A percentile compares a stretch with the other conserved stretches of the same genome.
These are phyloP conservation scores for Xestia c-nigrum DNA, from an alignment of 2,888 invertebrate genomes.

Conservation along the genomic window DNA sequence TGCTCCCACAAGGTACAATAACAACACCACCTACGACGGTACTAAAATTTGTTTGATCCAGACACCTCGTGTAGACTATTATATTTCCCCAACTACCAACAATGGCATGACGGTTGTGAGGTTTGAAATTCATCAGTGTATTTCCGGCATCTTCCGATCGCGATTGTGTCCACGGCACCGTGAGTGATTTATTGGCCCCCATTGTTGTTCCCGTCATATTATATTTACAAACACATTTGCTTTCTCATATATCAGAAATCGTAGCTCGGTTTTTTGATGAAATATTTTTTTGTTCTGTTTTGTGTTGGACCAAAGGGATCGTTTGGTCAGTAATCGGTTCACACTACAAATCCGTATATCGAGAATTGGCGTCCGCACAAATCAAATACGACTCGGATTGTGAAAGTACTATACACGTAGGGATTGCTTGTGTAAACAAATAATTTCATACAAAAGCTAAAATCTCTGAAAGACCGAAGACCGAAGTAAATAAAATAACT, in stretches of 20 bases:
- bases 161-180: conserved; percentile 70
- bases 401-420: conserved; percentile 10
- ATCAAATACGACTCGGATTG: conserved; percentile 49
- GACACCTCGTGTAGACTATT: conserved; percentile 50
- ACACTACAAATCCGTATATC: conserved; percentile 54
- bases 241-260: conserved; percentile 67
- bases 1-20: conserved; percentile 15
- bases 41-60: conserved; percentile 42
- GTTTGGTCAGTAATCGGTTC: conserved; percentile 56
- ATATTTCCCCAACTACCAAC: conserved; percentile 59
- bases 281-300: conserved; percentile 38
- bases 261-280: conserved; percentile 58
- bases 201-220: conserved; percentile 73
- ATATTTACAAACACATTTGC: conserved; percentile 73
- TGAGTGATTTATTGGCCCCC: conserved; percentile 79
- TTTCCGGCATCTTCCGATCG: conserved; percentile 75
- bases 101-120: conserved; percentile 59
- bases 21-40: conserved; percentile 7
- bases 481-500: conserved; percentile 17
- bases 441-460: conserved; percentile 15
- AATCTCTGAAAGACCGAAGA: too few relatives aligned
- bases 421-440: conserved; percentile 29
- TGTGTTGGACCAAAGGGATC: conserved; percentile 36
- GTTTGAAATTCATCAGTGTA: conserved; percentile 72
- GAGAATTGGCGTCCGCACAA: conserved; percentile 51